These are phyloP conservation scores for Drosophila pandora DNA, from an alignment of 1,140 invertebrate genomes.

Conservation along the genomic window DNA sequence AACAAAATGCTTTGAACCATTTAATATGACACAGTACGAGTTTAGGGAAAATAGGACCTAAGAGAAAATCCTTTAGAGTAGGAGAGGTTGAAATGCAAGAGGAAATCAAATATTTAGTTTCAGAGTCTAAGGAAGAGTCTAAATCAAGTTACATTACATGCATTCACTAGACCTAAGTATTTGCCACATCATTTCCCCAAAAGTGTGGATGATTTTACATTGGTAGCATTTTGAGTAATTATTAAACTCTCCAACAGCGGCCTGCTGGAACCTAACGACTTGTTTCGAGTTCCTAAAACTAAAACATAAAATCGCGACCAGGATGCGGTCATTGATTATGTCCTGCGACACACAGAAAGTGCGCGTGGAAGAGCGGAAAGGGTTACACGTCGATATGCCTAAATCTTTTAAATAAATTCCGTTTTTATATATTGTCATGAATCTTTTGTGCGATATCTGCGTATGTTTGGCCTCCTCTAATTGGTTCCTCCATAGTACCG, in stretches of 20 bases:
- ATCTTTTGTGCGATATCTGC: conserved; percentile 46
- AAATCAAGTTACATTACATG: conserved; percentile 38
- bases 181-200: conserved; percentile 21
- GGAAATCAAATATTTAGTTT: conserved; percentile 18
- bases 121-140: conserved; percentile 18
- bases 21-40: conserved; percentile 27
- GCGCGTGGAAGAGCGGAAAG: conserved; percentile 50
- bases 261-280: conserved; percentile 1
- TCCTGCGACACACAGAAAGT: conserved; percentile 6
- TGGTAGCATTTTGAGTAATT: neutral
- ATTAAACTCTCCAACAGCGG: neutral
- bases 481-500: conserved; percentile 38
- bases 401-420: conserved; percentile 76
- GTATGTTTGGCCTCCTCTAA: conserved; percentile 26
- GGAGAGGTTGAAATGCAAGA: conserved; percentile 22
- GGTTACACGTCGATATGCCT: conserved; percentile 70
- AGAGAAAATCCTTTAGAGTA: conserved; percentile 17
- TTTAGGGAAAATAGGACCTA: conserved; percentile 4
- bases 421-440: conserved; percentile 76
- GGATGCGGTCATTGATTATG: conserved; percentile 33
- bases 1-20: conserved; percentile 30
- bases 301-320: conserved; percentile 24
- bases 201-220: neutral
- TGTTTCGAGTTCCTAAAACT: conserved; percentile 31
- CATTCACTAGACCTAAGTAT: conserved; percentile 35